Evolutionary conservation across 2,888 invertebrate species (phyloP), one percentile per base, ranked within the genome.

Genomic region (Chaitophorus viminalis): DNA sequence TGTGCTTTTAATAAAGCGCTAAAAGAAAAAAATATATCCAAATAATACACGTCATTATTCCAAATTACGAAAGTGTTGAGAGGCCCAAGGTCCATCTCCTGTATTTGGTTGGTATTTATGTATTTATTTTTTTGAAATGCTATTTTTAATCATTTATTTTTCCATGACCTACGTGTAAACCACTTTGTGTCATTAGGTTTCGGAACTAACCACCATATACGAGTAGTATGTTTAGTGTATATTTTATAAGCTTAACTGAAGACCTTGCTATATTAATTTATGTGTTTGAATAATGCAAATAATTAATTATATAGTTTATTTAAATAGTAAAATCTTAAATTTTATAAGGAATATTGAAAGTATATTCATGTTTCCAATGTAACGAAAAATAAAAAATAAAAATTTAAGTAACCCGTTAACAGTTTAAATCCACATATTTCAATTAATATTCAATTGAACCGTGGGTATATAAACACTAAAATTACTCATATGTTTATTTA

Each of bases 41-140:
- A 83, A 83, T 75, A 60, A 83, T 75, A 74, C 60, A n/a, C 54
- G 74, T 83, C 83, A 75, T 54, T 75, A 83, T 83, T 83, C 21
- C 83, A 75, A 75, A 83, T 83, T 60, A 83, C 60, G 74, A 83
- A 75, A 83, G 83, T 36, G 31, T 21, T 25, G 36, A 65, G 36
- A 65, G 74, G 39, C 21, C 74, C 74, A 75, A 74, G 83, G 83
- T 83, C 39, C 75, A 36, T 83, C 75, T 83, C 54, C 36, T 60
- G 60, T 14, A 18, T 60, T 31, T 25, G 36, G 33, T 60, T 29
- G 52, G 1, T 70, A 14, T 39, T 60, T 81, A 79, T 17, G 68
- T 68, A 39, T 29, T 81, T 82, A n/a, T 72, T 72, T 46, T 75
- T 74, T 54, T 60, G 2, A 60, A 25, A 25, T 6, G 1, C 21